Percentiles rank a stretch among this genome's conserved stretches.
Conservation (phyloP, 2,797 vertebrate species). For the Chelonia mydas region DNA sequence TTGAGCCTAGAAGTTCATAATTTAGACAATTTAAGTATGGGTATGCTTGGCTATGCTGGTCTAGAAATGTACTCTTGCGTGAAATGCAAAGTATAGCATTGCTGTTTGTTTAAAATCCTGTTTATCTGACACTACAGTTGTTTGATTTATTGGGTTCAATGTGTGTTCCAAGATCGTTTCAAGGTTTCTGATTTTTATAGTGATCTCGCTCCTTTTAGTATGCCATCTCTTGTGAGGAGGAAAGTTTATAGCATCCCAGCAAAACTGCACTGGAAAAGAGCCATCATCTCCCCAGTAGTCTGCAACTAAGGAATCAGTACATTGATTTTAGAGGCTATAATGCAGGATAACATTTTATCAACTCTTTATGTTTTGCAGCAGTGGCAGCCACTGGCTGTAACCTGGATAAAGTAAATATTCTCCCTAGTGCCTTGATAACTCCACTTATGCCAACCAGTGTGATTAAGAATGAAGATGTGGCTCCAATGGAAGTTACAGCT, state of each 20-base stretch:
- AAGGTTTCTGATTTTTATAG: neutral
- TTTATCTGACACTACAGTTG: neutral
- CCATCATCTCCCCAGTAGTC: neutral
- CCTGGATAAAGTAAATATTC: conserved; percentile 85
- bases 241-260: neutral
- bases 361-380: conserved; percentile 69
- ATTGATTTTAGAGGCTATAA: neutral
- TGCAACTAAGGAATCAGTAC: neutral
- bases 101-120: neutral
- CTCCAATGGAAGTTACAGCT: conserved; percentile 95
- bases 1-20: neutral
- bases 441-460: conserved; percentile 88
- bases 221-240: neutral
- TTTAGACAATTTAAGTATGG: neutral
- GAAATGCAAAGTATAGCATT: neutral
- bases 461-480: conserved; percentile 95
- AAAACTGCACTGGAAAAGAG: neutral
- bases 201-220: neutral
- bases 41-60: neutral
- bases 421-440: conserved; percentile 88
- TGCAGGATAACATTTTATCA: neutral
- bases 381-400: conserved; percentile 83
- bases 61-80: neutral
- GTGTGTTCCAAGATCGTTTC: neutral
- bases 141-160: neutral